These are phyloP conservation scores for Myripristis jacobus DNA, from an alignment of 2,797 vertebrate species.

Conservation along the genomic window DNA sequence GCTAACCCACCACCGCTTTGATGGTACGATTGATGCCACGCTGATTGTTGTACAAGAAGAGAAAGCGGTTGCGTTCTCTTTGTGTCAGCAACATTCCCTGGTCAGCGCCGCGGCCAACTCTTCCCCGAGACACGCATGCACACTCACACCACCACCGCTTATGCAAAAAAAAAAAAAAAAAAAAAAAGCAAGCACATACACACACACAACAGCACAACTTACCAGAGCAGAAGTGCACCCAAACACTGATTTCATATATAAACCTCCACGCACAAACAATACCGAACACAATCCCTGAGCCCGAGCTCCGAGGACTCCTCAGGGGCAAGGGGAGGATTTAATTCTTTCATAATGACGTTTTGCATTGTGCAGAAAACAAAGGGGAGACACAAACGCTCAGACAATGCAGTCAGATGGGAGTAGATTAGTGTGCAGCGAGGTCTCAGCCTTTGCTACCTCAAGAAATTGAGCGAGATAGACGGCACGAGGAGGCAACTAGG, in stretches of 20 bases:
- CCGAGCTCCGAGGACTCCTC: conserved; percentile 35
- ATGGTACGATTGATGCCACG: conserved; percentile 69
- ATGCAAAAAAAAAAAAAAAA: conserved; percentile 23
- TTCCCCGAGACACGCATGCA: conserved; percentile 52
- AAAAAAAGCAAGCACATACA: conserved; percentile 25
- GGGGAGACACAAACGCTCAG: background rate
- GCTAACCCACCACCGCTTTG: conserved; percentile 63
- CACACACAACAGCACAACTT: conserved; percentile 11
- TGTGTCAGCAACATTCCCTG: conserved; percentile 77
- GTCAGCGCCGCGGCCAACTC: conserved; percentile 49
- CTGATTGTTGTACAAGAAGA: conserved; percentile 68
- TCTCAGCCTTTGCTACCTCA: conserved; percentile 24
- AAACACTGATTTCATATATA: conserved; percentile 40
- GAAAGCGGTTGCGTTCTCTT: conserved; percentile 58
- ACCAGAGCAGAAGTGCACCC: conserved; percentile 40
- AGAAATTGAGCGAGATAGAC: conserved; percentile 9
- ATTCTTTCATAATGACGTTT: conserved; percentile 53
- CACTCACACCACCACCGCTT: conserved; percentile 26
- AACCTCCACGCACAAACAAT: conserved; percentile 54
- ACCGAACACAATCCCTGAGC: conserved; percentile 37
- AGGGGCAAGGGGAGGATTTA: conserved; percentile 29
- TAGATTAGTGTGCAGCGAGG: conserved; percentile 45
- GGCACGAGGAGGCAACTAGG: conserved; percentile 33
- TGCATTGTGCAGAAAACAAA: conserved; percentile 40
- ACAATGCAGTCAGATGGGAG: conserved; percentile 24